phyloP scores from a whole-genome alignment of 1,140 invertebrate genomes.

The Radopholus similis region DNA sequence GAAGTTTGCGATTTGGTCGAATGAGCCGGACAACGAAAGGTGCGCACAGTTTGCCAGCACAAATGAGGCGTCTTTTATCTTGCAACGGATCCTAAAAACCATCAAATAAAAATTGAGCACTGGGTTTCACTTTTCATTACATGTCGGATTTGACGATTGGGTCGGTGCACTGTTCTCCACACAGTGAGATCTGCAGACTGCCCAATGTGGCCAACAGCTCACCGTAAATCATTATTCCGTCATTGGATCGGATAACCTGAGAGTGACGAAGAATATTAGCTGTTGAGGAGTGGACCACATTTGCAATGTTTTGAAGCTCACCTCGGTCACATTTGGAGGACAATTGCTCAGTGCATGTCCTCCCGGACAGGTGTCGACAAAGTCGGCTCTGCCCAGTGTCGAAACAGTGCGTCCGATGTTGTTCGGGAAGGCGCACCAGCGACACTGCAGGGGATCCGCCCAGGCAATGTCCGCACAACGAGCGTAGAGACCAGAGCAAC shows the following conservation, averaged over 20 bases:
- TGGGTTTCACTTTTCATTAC: not conserved
- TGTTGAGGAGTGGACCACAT: not conserved
- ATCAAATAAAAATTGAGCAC: too few species aligned
- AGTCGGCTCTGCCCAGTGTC: not conserved
- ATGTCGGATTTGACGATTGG: not conserved
- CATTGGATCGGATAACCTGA: not conserved
- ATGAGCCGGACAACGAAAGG: not conserved
- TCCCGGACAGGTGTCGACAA: not conserved
- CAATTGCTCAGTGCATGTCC: slow-evolving; percentile 1
- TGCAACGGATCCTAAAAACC: slow-evolving; percentile 12
- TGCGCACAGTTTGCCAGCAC: not conserved
- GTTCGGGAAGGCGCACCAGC: slow-evolving; percentile 15
- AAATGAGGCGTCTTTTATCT: not conserved
- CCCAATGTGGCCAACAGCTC: not conserved
- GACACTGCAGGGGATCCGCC: slow-evolving; percentile 2
- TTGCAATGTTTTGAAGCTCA: not conserved
- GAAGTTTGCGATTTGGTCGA: not conserved
- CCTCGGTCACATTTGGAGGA: slow-evolving; percentile 5
- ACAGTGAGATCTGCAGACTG: slow-evolving; percentile 2
- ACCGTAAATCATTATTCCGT: slow-evolving; percentile 10
- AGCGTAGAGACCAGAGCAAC: not conserved
- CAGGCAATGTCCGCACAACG: slow-evolving; percentile 9
- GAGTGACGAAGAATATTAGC: too few species aligned
- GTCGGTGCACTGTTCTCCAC: not conserved
- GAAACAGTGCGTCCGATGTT: not conserved